These are phyloP conservation scores for Netelia melanura DNA, from an alignment of 2,888 invertebrate species.

Conservation along the genomic window DNA sequence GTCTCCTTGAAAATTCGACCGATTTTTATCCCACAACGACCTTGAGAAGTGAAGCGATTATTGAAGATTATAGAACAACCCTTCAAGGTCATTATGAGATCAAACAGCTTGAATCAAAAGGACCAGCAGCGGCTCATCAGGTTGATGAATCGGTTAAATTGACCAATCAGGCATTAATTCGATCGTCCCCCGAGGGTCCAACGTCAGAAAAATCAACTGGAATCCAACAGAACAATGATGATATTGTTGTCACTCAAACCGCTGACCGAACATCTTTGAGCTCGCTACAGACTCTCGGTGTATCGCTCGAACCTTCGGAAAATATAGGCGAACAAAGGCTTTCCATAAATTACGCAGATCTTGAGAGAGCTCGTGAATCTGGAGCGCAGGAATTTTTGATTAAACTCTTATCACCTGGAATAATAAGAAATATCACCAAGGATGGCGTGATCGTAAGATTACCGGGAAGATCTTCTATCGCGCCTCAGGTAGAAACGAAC, in stretches of 20 bases:
- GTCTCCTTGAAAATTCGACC: not conserved
- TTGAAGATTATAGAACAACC: not conserved
- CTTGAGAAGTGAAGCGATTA: not conserved
- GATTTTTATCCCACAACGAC: slow-evolving; percentile 14
- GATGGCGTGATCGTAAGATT: slow-evolving; percentile 64
- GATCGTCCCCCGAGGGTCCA: not conserved
- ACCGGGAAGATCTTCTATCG: slow-evolving; percentile 22
- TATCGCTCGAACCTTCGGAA: slow-evolving; percentile 22
- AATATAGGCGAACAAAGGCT: slow-evolving; percentile 26
- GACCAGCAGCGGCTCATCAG: not conserved
- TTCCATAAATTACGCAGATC: slow-evolving; percentile 39
- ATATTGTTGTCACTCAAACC: not conserved
- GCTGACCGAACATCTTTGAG: slow-evolving; percentile 5
- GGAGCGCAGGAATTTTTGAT: slow-evolving; percentile 64
- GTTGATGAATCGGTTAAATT: not conserved
- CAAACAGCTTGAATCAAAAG: not conserved
- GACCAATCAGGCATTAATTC: not conserved
- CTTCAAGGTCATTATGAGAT: not conserved
- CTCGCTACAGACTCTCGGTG: slow-evolving; percentile 12
- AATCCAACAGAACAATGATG: not conserved
- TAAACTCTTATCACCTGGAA: slow-evolving; percentile 62
- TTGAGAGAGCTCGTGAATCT: slow-evolving; percentile 43
- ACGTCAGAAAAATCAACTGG: not conserved
- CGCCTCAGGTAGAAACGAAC: not conserved
- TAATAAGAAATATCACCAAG: slow-evolving; percentile 61